Base-by-base conservation (phyloP, 2,113 vertebrate species). In the Panthera leo region DNA sequence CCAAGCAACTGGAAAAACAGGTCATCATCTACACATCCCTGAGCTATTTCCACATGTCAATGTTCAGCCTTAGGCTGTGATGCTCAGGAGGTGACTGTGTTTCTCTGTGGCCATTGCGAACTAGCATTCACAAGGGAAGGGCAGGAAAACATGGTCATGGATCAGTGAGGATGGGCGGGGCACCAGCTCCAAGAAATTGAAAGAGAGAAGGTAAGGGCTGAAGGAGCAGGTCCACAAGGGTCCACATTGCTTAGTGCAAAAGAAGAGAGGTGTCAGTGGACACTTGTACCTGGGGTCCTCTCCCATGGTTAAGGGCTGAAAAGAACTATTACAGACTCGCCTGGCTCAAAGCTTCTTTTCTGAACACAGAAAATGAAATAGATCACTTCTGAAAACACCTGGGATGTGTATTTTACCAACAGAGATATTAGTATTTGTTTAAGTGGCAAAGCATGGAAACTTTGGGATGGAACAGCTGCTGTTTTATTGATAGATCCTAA, bases 301-400 rank as follows among this genome's bases (percentile, higher is more conserved):
- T 89, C 55, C 55, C 71, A 42, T 1, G 5, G 36, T 71, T 75
- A 53, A 91, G 39, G 14, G 48, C 21, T 80, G 29, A 89, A 76
- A 78, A 36, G 6, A 42, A 27, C 34, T 79, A 55, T 2, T n/a
- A 31, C 13, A 92, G 65, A 89, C 39, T 95, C n/a, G 58, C 11
- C 31, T 9, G 36, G 67, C 23, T 68, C 82, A 92, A 63, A 61
- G 15, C 29, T 92, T 67, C 87, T 85, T 85, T 86, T 86, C 71
- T 95, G 58, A 94, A 39, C 76, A 82, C 55, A 31, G 1, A 76
- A 76, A 76, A 76, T 34, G 31, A 75, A 84, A 65, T 5, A 67
- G 31, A 42, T 51, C 8, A 4, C 25, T 55, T 92, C 63, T 61
- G 95, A 79, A 87, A 84, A 93, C 29, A 48, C 2, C 5, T 31